phyloP scores from a whole-genome alignment of 2,113 vertebrate genomes.

The Mungos mungo region DNA sequence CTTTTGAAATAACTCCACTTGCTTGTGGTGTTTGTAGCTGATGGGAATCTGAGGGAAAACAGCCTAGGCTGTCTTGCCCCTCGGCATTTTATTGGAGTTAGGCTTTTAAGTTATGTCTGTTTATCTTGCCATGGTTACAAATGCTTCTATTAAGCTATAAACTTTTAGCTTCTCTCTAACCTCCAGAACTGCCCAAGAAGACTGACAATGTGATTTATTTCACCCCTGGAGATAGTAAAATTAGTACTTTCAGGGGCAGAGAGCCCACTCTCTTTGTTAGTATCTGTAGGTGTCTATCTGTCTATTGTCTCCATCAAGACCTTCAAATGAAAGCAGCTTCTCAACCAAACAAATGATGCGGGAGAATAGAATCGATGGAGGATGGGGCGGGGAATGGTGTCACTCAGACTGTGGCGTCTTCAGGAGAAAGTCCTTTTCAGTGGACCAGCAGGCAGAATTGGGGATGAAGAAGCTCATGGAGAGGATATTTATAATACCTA shows the following conservation, averaged over 20 bases:
- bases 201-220: background rate
- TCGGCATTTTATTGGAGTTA: constrained; percentile 31
- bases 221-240: background rate
- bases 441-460: background rate
- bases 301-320: background rate
- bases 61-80: background rate
- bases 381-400: background rate
- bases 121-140: background rate
- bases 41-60: background rate
- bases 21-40: background rate
- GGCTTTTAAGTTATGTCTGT: constrained; percentile 13
- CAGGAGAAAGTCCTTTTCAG: background rate
- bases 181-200: constrained; percentile 20
- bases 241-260: background rate
- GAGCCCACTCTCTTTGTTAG: background rate
- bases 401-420: background rate
- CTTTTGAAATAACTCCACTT: background rate
- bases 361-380: background rate
- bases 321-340: background rate
- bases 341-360: background rate
- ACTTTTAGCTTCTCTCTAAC: background rate
- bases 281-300: background rate
- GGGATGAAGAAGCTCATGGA: background rate
- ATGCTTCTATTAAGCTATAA: constrained; percentile 12
- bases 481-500: background rate